Evolutionary conservation across 2,113 vertebrate genomes (phyloP).

Genomic region (Thalassoma bifasciatum): DNA sequence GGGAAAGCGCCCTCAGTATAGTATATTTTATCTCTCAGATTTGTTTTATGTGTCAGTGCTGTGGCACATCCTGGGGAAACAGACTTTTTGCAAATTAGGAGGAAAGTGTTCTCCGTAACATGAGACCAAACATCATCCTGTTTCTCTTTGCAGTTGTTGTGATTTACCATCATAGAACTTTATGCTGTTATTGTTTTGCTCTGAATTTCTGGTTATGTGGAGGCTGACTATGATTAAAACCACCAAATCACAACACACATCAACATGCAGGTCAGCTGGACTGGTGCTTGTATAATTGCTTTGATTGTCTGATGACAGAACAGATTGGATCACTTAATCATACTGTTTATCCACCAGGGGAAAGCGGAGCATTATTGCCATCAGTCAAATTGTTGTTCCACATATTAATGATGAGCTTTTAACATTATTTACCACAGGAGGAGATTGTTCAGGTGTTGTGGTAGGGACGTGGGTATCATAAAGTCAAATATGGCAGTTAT

Average conservation of each 20-base stretch:
- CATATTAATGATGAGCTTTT: background rate
- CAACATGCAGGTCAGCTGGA: conserved; percentile 10
- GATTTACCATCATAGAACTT: background rate
- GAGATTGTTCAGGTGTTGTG: background rate
- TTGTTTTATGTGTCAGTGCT: background rate
- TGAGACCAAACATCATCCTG: background rate
- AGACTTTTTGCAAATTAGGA: background rate
- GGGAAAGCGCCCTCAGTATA: background rate
- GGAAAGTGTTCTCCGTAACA: background rate
- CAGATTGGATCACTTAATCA: background rate
- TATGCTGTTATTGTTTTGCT: background rate
- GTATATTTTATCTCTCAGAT: background rate
- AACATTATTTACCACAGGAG: background rate
- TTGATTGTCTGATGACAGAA: background rate
- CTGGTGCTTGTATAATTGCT: conserved; percentile 11
- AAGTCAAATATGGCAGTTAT: too few species aligned
- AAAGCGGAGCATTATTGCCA: background rate
- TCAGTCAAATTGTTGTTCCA: background rate
- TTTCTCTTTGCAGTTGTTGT: background rate
- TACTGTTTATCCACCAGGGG: background rate
- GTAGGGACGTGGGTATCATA: background rate
- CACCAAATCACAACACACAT: background rate
- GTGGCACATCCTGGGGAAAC: background rate
- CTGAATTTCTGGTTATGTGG: background rate
- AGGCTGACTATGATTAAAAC: background rate